These are phyloP conservation scores for Leucopsar rothschildi DNA, from an alignment of 2,113 vertebrate genomes.

Conservation along the genomic window DNA sequence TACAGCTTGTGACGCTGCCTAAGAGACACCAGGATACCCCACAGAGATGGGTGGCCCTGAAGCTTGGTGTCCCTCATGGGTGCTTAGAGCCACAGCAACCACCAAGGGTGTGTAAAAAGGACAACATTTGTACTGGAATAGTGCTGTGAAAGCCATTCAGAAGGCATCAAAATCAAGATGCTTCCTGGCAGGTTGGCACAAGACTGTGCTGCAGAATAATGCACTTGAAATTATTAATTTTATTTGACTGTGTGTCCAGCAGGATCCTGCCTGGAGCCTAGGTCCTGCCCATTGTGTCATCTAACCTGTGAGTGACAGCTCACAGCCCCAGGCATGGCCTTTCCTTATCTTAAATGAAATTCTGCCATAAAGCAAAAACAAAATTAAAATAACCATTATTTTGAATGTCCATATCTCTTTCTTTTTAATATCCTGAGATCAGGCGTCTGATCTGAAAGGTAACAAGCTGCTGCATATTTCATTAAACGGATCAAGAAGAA, in stretches of 20 bases:
- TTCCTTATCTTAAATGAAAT: background rate
- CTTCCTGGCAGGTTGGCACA: background rate
- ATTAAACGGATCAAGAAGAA: background rate
- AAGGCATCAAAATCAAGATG: background rate
- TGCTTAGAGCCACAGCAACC: background rate
- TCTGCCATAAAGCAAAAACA: background rate
- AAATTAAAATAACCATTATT: background rate
- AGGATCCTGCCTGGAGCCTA: background rate
- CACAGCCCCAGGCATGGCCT: background rate
- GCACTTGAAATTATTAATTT: background rate
- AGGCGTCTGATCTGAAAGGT: background rate
- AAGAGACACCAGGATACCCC: background rate
- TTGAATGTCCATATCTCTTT: background rate
- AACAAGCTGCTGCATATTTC: background rate
- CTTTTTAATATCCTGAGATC: background rate
- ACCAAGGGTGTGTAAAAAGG: background rate
- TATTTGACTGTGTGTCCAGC: background rate
- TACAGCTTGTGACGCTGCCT: background rate
- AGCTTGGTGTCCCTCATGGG: background rate
- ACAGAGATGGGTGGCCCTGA: background rate
- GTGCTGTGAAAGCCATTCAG: background rate
- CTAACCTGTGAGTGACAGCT: background rate
- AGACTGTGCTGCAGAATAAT: background rate
- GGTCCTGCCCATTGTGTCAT: background rate
- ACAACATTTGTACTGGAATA: background rate